These are phyloP conservation scores for Poicephalus meyeri DNA, from an alignment of 2,113 vertebrate species.

Conservation along the genomic window DNA sequence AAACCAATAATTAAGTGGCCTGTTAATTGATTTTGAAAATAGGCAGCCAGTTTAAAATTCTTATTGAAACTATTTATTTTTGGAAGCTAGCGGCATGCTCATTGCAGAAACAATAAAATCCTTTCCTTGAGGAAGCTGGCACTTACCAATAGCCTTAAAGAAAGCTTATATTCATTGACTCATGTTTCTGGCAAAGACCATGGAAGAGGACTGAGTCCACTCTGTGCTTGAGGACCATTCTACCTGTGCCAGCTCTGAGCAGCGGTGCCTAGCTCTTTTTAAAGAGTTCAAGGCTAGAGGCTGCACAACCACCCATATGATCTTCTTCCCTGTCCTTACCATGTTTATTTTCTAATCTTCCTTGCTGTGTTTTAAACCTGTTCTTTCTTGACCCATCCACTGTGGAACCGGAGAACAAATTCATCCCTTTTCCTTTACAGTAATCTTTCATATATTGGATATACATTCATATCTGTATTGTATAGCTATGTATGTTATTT, in stretches of 20 bases:
- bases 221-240: neutral
- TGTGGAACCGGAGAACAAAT: neutral
- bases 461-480: neutral
- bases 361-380: neutral
- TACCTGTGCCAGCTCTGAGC: neutral
- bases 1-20: neutral
- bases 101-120: neutral
- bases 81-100: neutral
- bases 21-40: neutral
- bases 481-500: neutral
- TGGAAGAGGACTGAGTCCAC: neutral
- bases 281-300: neutral
- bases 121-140: neutral
- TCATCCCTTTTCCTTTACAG: neutral
- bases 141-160: neutral
- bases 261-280: neutral
- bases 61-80: neutral
- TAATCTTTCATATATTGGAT: neutral
- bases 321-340: neutral
- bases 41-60: slow-evolving; percentile 1
- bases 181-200: neutral
- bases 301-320: neutral
- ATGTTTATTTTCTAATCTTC: neutral
- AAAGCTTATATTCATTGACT: neutral
- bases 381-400: neutral